Evolutionary conservation across 1,140 invertebrate species (phyloP), one percentile per base, ranked within the genome.

Genomic region (Zaprionus ghesquierei): DNA sequence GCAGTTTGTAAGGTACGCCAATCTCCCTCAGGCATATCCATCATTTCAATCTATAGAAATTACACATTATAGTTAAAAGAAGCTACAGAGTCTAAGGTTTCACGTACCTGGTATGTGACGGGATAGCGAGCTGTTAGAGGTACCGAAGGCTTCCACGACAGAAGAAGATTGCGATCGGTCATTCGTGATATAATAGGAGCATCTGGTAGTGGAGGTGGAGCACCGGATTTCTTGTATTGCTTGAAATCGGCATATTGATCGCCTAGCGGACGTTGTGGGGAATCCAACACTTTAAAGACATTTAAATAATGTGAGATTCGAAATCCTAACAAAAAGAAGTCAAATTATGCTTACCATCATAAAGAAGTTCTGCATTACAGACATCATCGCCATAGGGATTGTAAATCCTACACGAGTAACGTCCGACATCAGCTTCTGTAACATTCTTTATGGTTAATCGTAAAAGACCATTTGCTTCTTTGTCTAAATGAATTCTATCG

Each of bases 91-190:
- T 33, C 0, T 13, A 4, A 2, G 10, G 10, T 20, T 27, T 9
- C n/a, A n/a, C n/a, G n/a, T 73, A 93, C 93, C 90, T 96, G 95
- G 85, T 99, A 99, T 4, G 97, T 98, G 20, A 98, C 97, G 0
- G 97, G 97, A 69, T 95, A 94, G 41, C 96, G 93, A 0, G 96
- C 95, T 27, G 95, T 95, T 64, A 95, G 93, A 0, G 97, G 96
- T 25, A 98, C 95, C 4, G 97, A 98, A 3, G 98, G 97, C 77
- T 96, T 96, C 98, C 98, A 99, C 0, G 96, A 97, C 8, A 99
- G 92, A 0, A 97, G 97, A 18, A 98, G 93, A 56, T 95, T 94
- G 5, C 96, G 93, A 81, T 98, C 97, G 59, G 95, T 95, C 95
- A 98, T 97, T 9, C 96, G 94, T 6, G 96, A 96, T 75, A 99